These are phyloP conservation scores for Theretra japonica DNA, from an alignment of 2,888 invertebrate species.

Conservation along the genomic window DNA sequence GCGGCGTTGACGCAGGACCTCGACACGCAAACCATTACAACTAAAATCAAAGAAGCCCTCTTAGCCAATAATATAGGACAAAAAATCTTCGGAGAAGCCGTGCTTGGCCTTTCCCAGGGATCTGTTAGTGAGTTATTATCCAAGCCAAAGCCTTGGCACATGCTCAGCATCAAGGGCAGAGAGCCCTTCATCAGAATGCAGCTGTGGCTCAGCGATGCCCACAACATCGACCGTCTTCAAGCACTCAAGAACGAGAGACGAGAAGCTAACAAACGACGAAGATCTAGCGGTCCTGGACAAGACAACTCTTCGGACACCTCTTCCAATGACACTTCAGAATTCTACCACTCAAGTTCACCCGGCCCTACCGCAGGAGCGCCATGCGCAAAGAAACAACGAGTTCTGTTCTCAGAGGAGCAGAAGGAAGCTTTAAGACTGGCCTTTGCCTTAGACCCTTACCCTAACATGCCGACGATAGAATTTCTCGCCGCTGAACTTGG, in stretches of 20 bases:
- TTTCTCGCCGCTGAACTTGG: conserved; percentile 96
- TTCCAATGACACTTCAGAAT: conserved; percentile 94
- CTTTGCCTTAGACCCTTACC: conserved; percentile 98
- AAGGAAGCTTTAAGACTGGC: conserved; percentile 97
- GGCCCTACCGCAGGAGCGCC: conserved; percentile 90
- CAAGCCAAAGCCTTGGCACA: conserved; percentile 99
- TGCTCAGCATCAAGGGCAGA: conserved; percentile 98
- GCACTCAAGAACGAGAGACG: conserved; percentile 95
- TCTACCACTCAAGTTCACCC: conserved; percentile 93
- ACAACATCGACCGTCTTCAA: conserved; percentile 96
- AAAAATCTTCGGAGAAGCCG: conserved; percentile 99
- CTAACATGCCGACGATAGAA: conserved; percentile 97
- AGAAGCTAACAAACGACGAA: conserved; percentile 95
- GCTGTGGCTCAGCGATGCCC: conserved; percentile 97
- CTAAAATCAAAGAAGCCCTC: conserved; percentile 98
- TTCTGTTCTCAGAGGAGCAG: conserved; percentile 98
- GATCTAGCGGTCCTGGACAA: conserved; percentile 92
- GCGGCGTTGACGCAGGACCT: conserved; percentile 98
- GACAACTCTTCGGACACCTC: conserved; percentile 95
- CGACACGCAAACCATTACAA: conserved; percentile 98
- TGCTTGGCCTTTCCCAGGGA: conserved; percentile 97
- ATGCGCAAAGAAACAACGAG: conserved; percentile 97
- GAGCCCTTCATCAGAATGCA: conserved; percentile 99
- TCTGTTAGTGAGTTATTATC: conserved; percentile 98
- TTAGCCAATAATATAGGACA: conserved; percentile 99